Base-by-base conservation (phyloP, 2,113 vertebrate genomes). In the Sylvia atricapilla region DNA sequence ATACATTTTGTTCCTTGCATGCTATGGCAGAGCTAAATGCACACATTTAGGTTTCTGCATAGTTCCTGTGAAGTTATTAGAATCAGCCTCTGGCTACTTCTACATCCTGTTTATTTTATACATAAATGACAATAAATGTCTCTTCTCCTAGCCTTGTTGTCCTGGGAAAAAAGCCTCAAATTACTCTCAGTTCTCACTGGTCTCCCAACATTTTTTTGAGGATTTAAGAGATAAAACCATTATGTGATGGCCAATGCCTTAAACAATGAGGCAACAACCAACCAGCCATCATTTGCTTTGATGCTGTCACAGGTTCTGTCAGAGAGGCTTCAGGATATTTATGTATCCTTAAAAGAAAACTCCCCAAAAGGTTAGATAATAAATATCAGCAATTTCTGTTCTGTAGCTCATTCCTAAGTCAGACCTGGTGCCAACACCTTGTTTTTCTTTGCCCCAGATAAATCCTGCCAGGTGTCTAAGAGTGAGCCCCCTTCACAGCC, bases 1-100 rank as follows among this genome's bases (percentile, higher is more conserved):
- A 35, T 22, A 35, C 0, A 0, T 10, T 56, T 15, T 35, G 52
- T n/a, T 8, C 17, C 27, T 44, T 31, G 58, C 11, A 2, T 44
- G 15, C 37, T 62, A 9, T 22, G 46, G 73, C 41, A 90, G 62
- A 94, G 18, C n/a, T 66, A 47, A 82, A 82, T 41, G 44, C 12
- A 47, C 66, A 62, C 39, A 41, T 41, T 43, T n/a, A 31, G 62
- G 28, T 60, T 86, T 89, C n/a, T 55, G 28, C 7, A 4, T 62
- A 72, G 84, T 7, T 92, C 27, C 50, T 84, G 44, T 31, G 23
- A 46, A 93, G 43, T 70, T 53, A 41, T 90, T 55, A 70, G 11
- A n/a, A 20, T 76, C 56, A 84, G 80, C 37, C 47, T 63, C 73
- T 82, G 60, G 73, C 52, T 90, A 50, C 69, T 81, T 53, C 6